Evolutionary conservation across 2,888 invertebrate genomes (phyloP).

Genomic region (Netelia fuscicornis): DNA sequence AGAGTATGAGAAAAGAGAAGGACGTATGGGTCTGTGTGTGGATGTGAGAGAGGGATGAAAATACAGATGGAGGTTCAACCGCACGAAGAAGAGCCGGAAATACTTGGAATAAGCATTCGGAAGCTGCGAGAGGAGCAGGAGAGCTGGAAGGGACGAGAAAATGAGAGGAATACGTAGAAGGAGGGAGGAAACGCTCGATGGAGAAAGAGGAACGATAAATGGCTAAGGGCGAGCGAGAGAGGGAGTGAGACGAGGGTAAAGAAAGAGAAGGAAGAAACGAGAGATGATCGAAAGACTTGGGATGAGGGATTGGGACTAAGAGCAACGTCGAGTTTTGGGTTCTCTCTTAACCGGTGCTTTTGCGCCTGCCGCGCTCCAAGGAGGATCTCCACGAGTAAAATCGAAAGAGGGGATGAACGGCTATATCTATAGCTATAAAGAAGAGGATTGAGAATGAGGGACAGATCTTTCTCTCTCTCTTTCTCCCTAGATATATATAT

Average conservation of each 20-base stretch:
- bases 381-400: conserved; percentile 39
- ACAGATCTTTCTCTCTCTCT: too few species aligned
- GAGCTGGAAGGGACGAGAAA: conserved; percentile 41
- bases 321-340: conserved; percentile 52
- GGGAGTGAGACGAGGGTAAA: conserved; percentile 57
- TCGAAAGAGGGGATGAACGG: conserved; percentile 34
- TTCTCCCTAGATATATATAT: conserved; percentile 29
- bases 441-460: too few species aligned
- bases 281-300: conserved; percentile 57
- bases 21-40: conserved; percentile 23
- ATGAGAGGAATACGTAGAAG: conserved; percentile 38
- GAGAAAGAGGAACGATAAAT: conserved; percentile 48
- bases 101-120: conserved; percentile 67
- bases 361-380: conserved; percentile 48
- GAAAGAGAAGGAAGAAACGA: neutral
- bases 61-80: conserved; percentile 36
- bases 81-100: conserved; percentile 54
- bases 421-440: conserved; percentile 13
- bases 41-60: conserved; percentile 10
- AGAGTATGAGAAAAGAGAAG: conserved; percentile 39
- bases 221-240: conserved; percentile 46
- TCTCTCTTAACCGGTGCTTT: conserved; percentile 51
- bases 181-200: conserved; percentile 29
- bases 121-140: conserved; percentile 57
- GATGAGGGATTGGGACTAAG: conserved; percentile 62